Base-by-base conservation (phyloP, 2,113 vertebrate species). In the Rattus norvegicus region DNA sequence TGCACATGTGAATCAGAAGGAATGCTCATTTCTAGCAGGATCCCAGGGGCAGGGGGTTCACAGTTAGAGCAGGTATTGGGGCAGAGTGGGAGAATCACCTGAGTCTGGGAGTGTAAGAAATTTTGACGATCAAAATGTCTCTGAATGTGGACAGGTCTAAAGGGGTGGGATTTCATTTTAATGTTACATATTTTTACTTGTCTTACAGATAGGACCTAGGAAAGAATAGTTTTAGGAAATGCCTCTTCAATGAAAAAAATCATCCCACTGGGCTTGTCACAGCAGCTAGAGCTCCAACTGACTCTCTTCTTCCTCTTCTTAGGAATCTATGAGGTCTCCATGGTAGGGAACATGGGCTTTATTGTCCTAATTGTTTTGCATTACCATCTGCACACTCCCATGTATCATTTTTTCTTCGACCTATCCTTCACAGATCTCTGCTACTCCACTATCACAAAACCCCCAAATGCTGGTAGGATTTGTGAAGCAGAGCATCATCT, bases 321-420 rank as follows among this genome's bases (percentile, higher is more conserved):
- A 9, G 52, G 52, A 54, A 54, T 54, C 11, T 54, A 77, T 77
- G 75, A 36, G 49, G 47, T 79, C 76, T 54, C 76, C 76, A 33
- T 79, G 49, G 49, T 79, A 28, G 76, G 28, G 3, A 79, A 52
- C 47, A 28, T 94, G 22, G 85, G 95, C n/a, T 93, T 98, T 84
- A 36, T 97, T 28, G 2, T 92, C 39, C 91, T 97, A 30, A 95
- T 97, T 39, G 39, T 20, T 19, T 61, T 88, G 19, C 43, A 43
- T 43, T 3, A 95, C 65, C 77, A 28, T 59, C 92, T 96, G 28
- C 91, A 95, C n/a, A 96, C 93, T 1, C 97, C 97, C 54, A 97
- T 97, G 97, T 97, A 96, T 83, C 97, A 87, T 63, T 96, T 98
- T 30, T 94, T 97, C 65, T 87, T 93, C 72, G 85, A 95, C 28